phyloP scores from a whole-genome alignment of 2,797 vertebrate genomes.

The Typhlichthys subterraneus region DNA sequence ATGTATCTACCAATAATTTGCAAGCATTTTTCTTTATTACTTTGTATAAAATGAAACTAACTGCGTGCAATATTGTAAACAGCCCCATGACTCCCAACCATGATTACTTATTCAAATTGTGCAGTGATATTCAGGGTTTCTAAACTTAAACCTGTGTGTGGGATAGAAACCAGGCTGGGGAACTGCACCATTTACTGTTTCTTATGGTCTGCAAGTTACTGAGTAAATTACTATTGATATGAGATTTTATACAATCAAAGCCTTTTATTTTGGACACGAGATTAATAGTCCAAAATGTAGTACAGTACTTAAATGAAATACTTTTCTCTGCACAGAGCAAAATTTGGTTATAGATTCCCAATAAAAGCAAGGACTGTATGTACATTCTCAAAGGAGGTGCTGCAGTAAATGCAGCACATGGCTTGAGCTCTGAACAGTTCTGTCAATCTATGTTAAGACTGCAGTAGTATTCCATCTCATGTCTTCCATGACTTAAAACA shows the following conservation, averaged over 20 bases:
- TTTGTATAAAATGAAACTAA: slow-evolving; percentile 38
- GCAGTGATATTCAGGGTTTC: slow-evolving; percentile 35
- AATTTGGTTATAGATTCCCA: background rate
- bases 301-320: slow-evolving; percentile 12
- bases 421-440: slow-evolving; percentile 16
- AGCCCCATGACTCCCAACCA: no score
- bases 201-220: no score
- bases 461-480: background rate
- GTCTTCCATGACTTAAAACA: slow-evolving; percentile 6
- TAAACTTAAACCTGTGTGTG: no score
- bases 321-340: slow-evolving; percentile 25
- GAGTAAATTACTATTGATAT: background rate
- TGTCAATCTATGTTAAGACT: slow-evolving; percentile 3
- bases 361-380: background rate
- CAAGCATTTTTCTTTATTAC: slow-evolving; percentile 33
- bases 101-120: slow-evolving; percentile 21
- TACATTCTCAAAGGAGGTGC: slow-evolving; percentile 4
- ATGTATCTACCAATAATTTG: slow-evolving; percentile 28
- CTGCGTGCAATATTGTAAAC: slow-evolving; percentile 6
- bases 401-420: slow-evolving; percentile 5
- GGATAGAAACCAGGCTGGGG: no score
- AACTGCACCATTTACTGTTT: no score
- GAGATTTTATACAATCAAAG: slow-evolving; percentile 2
- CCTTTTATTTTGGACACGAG: slow-evolving; percentile 31
- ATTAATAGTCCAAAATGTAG: slow-evolving; percentile 16